Evolutionary conservation across 2,888 invertebrate species (phyloP).

Genomic region (Strigamia crassipes): DNA sequence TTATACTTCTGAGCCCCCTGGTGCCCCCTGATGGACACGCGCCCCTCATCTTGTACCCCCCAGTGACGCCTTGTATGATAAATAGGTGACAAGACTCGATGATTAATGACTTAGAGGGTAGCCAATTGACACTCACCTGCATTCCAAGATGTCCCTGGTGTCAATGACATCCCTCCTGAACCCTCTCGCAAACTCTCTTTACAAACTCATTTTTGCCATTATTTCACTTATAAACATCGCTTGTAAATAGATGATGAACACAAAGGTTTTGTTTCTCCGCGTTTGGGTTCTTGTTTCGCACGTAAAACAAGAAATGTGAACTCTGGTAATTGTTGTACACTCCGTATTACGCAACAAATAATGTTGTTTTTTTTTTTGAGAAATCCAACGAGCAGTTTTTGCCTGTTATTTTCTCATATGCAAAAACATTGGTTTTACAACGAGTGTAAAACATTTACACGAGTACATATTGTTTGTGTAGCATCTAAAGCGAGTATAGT

Average conservation of each 20-base stretch:
- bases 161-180: constrained; percentile 21
- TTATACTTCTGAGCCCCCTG: neutral
- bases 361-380: no score
- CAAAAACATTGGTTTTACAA: no score
- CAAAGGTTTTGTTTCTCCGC: no score
- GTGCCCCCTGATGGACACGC: constrained; percentile 32
- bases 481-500: no score
- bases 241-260: neutral
- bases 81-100: constrained; percentile 28
- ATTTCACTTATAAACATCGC: neutral
- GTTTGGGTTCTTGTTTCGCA: no score
- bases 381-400: no score
- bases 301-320: no score
- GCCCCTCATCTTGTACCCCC: constrained; percentile 29
- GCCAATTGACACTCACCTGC: constrained; percentile 33
- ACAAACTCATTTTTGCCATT: neutral
- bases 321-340: no score
- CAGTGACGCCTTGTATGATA: constrained; percentile 31
- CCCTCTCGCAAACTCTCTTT: neutral
- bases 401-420: no score
- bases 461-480: no score
- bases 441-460: no score
- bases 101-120: constrained; percentile 32
- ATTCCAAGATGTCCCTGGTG: constrained; percentile 27
- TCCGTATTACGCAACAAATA: no score